Percentiles rank a stretch among this genome's conserved stretches.
phyloP scores from a whole-genome alignment of 2,113 vertebrate species.

The Ochotona curzoniae region DNA sequence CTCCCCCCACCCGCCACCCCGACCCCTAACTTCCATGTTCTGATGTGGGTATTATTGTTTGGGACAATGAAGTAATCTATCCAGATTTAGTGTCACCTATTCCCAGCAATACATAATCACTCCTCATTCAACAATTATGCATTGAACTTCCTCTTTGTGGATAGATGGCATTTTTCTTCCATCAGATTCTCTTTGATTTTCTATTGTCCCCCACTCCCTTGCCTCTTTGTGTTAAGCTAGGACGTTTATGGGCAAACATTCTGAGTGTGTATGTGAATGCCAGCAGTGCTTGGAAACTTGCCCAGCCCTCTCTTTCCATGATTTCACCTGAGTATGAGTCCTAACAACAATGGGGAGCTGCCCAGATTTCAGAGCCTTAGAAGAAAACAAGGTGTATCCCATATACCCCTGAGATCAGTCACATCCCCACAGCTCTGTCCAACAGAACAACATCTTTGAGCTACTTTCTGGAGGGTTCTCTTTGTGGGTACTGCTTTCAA shows the following conservation, averaged over 20 bases:
- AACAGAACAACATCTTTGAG: background rate
- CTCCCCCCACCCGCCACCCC: background rate
- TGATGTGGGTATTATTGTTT: background rate
- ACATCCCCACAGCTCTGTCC: slow-evolving; percentile 6
- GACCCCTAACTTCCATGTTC: background rate
- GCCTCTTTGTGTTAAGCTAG: background rate
- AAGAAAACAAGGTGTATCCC: background rate
- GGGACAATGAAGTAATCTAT: background rate
- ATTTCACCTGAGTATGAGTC: background rate
- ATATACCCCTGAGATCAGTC: background rate
- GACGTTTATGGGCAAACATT: background rate
- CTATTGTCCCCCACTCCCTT: background rate
- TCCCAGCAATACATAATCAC: background rate
- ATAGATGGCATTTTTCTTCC: background rate
- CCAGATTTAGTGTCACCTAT: background rate
- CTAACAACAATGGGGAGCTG: background rate
- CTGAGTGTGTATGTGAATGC: background rate
- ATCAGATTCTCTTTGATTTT: background rate
- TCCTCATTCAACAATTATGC: background rate
- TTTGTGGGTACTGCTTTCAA: slow-evolving; percentile 59
- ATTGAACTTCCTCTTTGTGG: background rate
- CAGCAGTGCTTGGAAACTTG: background rate
- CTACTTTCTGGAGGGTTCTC: slow-evolving; percentile 48
- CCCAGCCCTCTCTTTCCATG: background rate
- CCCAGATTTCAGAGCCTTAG: background rate